A percentile compares a stretch with the other conserved stretches of the same genome.
Conservation (phyloP, 2,797 vertebrate genomes). For the Lateolabrax maculatus region DNA sequence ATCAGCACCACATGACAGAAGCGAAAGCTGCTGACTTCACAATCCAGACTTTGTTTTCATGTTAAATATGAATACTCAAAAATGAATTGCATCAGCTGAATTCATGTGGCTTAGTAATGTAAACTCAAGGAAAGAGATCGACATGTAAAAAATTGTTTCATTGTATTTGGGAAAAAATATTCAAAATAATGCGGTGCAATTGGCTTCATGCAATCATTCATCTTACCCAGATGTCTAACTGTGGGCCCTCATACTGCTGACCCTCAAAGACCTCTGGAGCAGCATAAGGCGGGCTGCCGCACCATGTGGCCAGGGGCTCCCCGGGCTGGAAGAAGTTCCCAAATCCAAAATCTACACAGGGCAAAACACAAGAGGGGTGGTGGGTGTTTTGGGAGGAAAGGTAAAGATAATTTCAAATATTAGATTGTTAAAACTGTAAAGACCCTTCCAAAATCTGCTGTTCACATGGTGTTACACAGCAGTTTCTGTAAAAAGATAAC, state of each 20-base stretch:
- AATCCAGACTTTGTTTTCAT: conserved; percentile 7
- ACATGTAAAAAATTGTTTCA: not conserved
- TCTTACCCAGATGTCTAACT: conserved; percentile 98
- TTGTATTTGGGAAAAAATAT: not conserved
- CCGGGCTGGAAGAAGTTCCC: conserved; percentile 98
- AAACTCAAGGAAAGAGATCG: not conserved
- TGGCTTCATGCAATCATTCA: conserved; percentile 4
- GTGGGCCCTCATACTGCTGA: conserved; percentile 98
- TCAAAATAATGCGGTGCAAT: not conserved
- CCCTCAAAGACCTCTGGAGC: conserved; percentile 99
- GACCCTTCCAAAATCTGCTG: not conserved
- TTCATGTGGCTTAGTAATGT: not conserved
- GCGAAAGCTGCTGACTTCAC: conserved; percentile 31
- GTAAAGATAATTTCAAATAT: not conserved
- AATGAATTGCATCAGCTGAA: not conserved
- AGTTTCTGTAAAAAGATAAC: not conserved
- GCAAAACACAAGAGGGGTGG: not conserved
- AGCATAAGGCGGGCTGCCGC: conserved; percentile 97
- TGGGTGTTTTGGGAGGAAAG: not conserved
- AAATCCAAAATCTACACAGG: conserved; percentile 94
- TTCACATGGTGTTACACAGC: not conserved
- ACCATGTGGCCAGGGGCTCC: conserved; percentile 96
- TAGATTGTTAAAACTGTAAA: conserved; percentile 1
- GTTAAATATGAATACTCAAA: conserved; percentile 3
- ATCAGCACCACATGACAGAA: conserved; percentile 15